Conservation (phyloP, 2,797 vertebrate genomes). For the Ispidina picta region DNA sequence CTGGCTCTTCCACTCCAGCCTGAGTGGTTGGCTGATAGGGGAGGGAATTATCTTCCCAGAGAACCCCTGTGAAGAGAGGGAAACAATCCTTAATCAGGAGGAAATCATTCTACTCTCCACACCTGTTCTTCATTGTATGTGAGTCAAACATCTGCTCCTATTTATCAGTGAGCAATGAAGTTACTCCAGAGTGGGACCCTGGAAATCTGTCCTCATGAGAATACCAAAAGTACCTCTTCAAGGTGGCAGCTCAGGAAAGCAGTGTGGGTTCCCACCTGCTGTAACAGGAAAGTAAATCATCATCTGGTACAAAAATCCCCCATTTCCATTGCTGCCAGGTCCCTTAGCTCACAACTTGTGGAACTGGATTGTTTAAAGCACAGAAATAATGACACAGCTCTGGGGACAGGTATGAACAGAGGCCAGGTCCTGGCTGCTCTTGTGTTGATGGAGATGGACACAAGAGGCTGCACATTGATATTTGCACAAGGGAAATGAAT, state of each 20-base stretch:
- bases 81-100: not conserved
- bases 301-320: not conserved
- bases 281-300: not conserved
- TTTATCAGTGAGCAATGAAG: not conserved
- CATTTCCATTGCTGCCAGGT: not conserved
- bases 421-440: not conserved
- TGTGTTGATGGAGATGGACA: not conserved
- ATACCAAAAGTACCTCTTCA: not conserved
- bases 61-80: not conserved
- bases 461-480: rapidly evolving
- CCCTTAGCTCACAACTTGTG: not conserved
- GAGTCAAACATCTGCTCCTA: constrained; percentile 31
- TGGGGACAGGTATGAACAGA: not conserved
- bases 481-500: not conserved
- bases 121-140: constrained; percentile 36
- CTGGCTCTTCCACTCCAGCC: not conserved
- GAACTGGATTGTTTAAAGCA: not conserved
- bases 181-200: not conserved
- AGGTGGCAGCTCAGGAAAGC: not conserved
- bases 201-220: not conserved
- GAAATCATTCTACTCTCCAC: constrained; percentile 26
- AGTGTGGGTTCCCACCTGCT: not conserved
- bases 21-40: not conserved
- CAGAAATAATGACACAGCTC: not conserved
- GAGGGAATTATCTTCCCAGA: not conserved